Evolutionary conservation across 2,113 vertebrate genomes (phyloP), one percentile per base, ranked within the genome.

Genomic region (Conger conger): DNA sequence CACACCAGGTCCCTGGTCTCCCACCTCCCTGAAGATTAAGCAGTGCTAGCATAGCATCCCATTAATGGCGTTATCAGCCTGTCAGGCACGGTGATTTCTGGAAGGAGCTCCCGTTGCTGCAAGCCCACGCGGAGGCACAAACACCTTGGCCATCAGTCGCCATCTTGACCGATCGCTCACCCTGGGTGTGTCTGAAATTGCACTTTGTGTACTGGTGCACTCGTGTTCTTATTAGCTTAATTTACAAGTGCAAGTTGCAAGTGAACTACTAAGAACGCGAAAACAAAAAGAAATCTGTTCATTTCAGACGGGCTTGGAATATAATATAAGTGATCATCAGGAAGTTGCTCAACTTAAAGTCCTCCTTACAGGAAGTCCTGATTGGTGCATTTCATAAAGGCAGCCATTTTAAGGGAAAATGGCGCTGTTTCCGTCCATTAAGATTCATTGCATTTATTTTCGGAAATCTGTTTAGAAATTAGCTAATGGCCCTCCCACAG

Each of bases 301-400:
- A 30, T 30, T 33, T 6, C n/a, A 33, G n/a, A 73, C n/a, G n/a
- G 7, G 13, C 13, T 30, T 5, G 68, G 68, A 73, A n/a, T n/a
- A n/a, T n/a, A n/a, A n/a, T n/a, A n/a, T n/a, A n/a, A 73, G n/a
- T n/a, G 68, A 11, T 33, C 68, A 9, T n/a, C n/a, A n/a, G n/a
- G n/a, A n/a, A n/a, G n/a, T n/a, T n/a, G n/a, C n/a, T n/a, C n/a
- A 79, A 81, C 76, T 79, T n/a, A 76, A 87, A 79, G 84, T 50
- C 11, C 1, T 13, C 45, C 45, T 13, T 13, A 7, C 1, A 50
- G 40, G 40, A 3, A 42, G 78, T 86, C 79, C 87, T 81, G 40
- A 84, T 87, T 86, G 88, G 90, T 90, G 92, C 93, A 92, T 92
- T 73, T 33, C 7, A 13, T 11, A 73, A n/a, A 73, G 68, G 68